Conservation (phyloP, 2,113 vertebrate species). For the Bambusicola thoracicus region DNA sequence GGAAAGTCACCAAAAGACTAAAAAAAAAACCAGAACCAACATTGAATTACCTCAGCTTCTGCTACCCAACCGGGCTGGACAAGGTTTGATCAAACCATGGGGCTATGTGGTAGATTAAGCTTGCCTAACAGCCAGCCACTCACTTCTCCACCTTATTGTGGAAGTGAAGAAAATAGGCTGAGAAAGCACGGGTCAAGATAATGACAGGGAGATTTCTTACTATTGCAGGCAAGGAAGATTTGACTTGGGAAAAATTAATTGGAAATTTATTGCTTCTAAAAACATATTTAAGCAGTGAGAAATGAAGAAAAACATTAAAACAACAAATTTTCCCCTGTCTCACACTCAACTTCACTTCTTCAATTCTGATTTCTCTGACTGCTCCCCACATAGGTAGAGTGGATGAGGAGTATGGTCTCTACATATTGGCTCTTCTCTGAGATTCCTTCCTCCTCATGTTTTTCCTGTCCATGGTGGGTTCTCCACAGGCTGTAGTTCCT, state of each 20-base stretch:
- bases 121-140: not conserved
- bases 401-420: fast-evolving
- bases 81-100: not conserved
- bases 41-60: not conserved
- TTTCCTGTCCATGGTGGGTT: not conserved
- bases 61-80: not conserved
- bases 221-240: not conserved
- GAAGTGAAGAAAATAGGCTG: not conserved
- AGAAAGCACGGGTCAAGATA: not conserved
- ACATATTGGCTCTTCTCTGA: not conserved
- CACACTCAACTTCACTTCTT: not conserved
- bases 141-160: fast-evolving
- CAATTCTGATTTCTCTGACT: not conserved
- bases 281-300: not conserved
- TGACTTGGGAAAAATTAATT: not conserved
- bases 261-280: not conserved
- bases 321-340: not conserved
- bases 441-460: not conserved
- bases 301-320: not conserved
- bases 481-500: too few species aligned
- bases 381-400: not conserved
- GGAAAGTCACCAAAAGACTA: not conserved
- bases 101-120: not conserved
- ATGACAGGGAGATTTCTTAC: not conserved
- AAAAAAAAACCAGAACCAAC: fast-evolving